These are phyloP conservation scores for Camponotus pennsylvanicus DNA, from an alignment of 1,140 invertebrate genomes.

Conservation along the genomic window DNA sequence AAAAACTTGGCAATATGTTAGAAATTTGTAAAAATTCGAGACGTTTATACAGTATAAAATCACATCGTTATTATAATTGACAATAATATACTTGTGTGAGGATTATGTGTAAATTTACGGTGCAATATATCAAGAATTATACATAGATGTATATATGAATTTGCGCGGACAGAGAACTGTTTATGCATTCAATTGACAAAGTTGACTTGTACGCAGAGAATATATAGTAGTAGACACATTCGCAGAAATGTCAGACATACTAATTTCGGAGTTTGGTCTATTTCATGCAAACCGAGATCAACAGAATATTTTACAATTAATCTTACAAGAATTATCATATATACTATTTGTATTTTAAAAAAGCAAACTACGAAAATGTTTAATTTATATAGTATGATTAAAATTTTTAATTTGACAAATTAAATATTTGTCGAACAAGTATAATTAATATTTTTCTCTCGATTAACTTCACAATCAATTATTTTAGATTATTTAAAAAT, in stretches of 20 bases:
- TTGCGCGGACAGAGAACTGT: slow-evolving; percentile 23
- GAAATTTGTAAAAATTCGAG: neutral
- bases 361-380: neutral
- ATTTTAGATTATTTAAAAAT: too few relatives aligned
- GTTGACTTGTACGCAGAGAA: neutral
- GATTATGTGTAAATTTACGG: neutral
- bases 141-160: neutral
- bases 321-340: neutral
- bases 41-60: neutral
- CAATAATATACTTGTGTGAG: neutral
- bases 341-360: neutral
- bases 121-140: too few relatives aligned
- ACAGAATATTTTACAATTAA: neutral
- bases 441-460: too few relatives aligned
- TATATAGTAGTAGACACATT: slow-evolving; percentile 10
- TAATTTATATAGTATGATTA: neutral
- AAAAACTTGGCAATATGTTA: neutral
- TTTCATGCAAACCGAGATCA: neutral
- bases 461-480: too few relatives aligned
- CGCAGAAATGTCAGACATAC: slow-evolving; percentile 16
- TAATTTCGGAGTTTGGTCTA: slow-evolving; percentile 33
- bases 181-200: slow-evolving; percentile 46
- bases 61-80: neutral
- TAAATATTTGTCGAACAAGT: too few relatives aligned
- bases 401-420: too few relatives aligned